These are phyloP conservation scores for Nyleta sp. DNA, from an alignment of 2,888 invertebrate species.

Conservation along the genomic window DNA sequence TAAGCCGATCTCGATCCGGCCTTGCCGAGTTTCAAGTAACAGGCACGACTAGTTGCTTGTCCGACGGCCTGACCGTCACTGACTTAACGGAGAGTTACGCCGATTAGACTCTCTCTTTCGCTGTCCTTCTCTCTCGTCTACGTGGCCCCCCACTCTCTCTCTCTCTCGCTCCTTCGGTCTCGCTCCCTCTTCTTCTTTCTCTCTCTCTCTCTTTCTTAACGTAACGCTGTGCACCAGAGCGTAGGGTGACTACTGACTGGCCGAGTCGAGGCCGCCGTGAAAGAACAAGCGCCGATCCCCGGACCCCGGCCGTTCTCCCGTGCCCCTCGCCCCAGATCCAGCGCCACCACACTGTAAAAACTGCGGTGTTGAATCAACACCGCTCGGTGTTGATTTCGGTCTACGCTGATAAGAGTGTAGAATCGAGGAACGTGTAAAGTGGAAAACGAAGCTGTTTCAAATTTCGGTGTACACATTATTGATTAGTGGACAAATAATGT, in stretches of 20 bases:
- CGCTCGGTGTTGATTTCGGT: no score
- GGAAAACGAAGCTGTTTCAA: no score
- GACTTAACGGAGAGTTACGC: slow-evolving; percentile 62
- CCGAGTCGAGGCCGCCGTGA: slow-evolving; percentile 63
- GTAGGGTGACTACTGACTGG: slow-evolving; percentile 64
- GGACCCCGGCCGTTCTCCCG: slow-evolving; percentile 51
- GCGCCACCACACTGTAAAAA: no score
- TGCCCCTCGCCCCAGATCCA: slow-evolving; percentile 46
- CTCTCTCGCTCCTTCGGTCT: slow-evolving; percentile 28
- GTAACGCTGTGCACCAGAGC: slow-evolving; percentile 49
- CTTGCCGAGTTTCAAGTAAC: slow-evolving; percentile 64
- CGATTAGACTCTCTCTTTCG: slow-evolving; percentile 52
- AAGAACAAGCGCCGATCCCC: slow-evolving; percentile 61
- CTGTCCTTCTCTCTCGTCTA: slow-evolving; percentile 18
- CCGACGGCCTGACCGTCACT: slow-evolving; percentile 70
- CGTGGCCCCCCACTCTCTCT: slow-evolving; percentile 23
- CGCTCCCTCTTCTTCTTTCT: slow-evolving; percentile 22
- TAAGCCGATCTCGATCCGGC: slow-evolving; percentile 64
- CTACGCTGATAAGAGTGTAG: no score
- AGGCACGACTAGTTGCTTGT: slow-evolving; percentile 59
- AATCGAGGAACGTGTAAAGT: no score
- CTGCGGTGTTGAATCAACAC: no score
- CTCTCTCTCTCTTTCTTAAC: slow-evolving; percentile 33
- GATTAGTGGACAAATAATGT: no score
- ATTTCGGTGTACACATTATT: no score